phyloP scores from a whole-genome alignment of 2,888 invertebrate genomes.

The Cantharis lateralis region DNA sequence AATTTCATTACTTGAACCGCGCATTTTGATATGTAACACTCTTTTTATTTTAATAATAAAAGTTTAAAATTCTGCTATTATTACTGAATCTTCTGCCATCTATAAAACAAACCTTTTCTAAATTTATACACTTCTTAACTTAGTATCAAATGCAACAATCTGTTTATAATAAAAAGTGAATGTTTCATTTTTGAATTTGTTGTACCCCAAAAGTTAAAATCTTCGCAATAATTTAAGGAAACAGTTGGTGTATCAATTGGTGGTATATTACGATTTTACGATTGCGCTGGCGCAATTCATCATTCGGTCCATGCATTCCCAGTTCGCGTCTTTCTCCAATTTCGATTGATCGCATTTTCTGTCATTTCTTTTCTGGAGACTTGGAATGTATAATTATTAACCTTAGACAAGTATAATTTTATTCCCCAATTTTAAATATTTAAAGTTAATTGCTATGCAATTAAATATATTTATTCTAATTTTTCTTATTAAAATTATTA shows the following conservation, averaged over 20 bases:
- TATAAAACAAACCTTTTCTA: neutral
- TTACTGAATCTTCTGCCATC: neutral
- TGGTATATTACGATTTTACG: neutral
- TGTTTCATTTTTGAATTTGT: neutral
- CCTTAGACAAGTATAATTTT: neutral
- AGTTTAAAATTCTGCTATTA: neutral
- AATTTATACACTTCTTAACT: neutral
- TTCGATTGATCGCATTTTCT: conserved; percentile 30
- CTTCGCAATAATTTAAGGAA: neutral
- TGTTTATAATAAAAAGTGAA: neutral
- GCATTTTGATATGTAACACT: neutral
- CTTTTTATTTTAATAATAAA: neutral
- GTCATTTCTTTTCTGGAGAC: conserved; percentile 9
- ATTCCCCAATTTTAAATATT: neutral
- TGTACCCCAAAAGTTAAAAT: neutral
- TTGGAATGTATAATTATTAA: neutral
- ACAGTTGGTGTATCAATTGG: neutral
- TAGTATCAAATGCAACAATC: neutral
- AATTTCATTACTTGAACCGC: neutral
- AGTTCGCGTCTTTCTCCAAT: conserved; percentile 28
- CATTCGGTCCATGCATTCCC: conserved; percentile 16
- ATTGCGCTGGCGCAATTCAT: conserved; percentile 30
- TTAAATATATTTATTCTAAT: neutral
- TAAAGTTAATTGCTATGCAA: neutral
- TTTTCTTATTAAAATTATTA: too few relatives aligned